These are phyloP conservation scores for Psittacula echo DNA, from an alignment of 2,797 vertebrate species.

Conservation along the genomic window DNA sequence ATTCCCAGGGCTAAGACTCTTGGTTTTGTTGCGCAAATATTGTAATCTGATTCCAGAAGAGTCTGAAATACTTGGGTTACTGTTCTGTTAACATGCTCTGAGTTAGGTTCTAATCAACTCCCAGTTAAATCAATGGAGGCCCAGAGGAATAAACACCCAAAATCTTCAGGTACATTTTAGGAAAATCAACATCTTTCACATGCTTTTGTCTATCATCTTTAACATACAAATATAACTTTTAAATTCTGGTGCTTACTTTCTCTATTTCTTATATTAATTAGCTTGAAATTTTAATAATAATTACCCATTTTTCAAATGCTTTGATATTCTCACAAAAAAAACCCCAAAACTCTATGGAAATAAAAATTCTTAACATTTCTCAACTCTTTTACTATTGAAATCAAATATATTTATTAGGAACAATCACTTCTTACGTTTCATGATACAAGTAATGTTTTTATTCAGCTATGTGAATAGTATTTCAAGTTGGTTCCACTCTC, in stretches of 20 bases:
- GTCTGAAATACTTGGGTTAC: background rate
- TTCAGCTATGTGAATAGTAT: conserved; percentile 44
- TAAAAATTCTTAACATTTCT: background rate
- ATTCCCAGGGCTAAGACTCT: background rate
- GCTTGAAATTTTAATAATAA: background rate
- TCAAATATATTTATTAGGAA: background rate
- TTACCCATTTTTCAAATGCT: background rate
- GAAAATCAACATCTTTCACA: background rate
- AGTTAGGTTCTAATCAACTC: background rate
- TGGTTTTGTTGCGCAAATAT: background rate
- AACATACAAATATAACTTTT: background rate
- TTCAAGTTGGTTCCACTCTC: background rate
- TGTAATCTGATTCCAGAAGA: background rate
- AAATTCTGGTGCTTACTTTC: background rate
- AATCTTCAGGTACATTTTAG: background rate
- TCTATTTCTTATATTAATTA: background rate
- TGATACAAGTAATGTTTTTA: conserved; percentile 37
- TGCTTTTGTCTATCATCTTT: background rate
- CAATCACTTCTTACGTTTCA: background rate
- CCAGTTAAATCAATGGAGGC: background rate
- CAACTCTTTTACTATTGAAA: background rate
- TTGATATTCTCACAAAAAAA: background rate
- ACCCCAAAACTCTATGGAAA: background rate
- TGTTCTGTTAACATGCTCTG: background rate
- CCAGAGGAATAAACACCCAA: background rate